A percentile compares a stretch with the other conserved stretches of the same genome.
Conservation (phyloP, 2,888 invertebrate genomes). For the Mimumesa dahlbomi region DNA sequence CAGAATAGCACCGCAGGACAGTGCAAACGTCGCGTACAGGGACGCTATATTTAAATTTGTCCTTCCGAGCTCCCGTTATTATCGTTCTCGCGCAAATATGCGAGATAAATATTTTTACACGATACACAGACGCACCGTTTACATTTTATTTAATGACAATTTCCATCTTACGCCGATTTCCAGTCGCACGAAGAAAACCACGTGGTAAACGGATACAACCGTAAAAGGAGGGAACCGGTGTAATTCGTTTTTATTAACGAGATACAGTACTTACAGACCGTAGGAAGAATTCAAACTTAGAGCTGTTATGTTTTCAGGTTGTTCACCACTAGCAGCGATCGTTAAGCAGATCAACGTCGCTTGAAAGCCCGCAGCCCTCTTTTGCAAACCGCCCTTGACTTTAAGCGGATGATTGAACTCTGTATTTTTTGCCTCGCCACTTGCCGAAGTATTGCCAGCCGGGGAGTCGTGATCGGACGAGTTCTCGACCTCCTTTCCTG, state of each 20-base stretch:
- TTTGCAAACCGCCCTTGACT: constrained; percentile 88
- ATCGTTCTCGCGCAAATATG: too few relatives aligned
- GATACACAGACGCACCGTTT: too few relatives aligned
- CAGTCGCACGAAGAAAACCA: too few relatives aligned
- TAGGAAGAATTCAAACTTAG: constrained; percentile 97
- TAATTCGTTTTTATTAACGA: not conserved
- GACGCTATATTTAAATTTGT: too few relatives aligned
- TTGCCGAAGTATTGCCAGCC: constrained; percentile 81
- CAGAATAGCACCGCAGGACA: too few relatives aligned
- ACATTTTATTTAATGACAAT: too few relatives aligned
- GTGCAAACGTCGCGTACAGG: too few relatives aligned
- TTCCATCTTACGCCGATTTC: too few relatives aligned
- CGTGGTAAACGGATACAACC: not conserved
- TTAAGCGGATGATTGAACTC: constrained; percentile 82
- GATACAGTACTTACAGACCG: constrained; percentile 90
- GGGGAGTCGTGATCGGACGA: constrained; percentile 92
- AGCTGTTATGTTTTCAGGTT: constrained; percentile 92
- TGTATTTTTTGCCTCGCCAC: constrained; percentile 79
- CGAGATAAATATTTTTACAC: too few relatives aligned
- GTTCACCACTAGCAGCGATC: constrained; percentile 88
- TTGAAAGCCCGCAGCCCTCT: constrained; percentile 98
- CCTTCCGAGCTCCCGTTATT: too few relatives aligned
- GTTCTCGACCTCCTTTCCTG: constrained; percentile 88
- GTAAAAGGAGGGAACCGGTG: not conserved
- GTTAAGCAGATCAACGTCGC: constrained; percentile 97